A percentile compares a stretch with the other conserved stretches of the same genome.
These are phyloP conservation scores for Pseudanteris insignis DNA, from an alignment of 2,888 invertebrate genomes.

Conservation along the genomic window DNA sequence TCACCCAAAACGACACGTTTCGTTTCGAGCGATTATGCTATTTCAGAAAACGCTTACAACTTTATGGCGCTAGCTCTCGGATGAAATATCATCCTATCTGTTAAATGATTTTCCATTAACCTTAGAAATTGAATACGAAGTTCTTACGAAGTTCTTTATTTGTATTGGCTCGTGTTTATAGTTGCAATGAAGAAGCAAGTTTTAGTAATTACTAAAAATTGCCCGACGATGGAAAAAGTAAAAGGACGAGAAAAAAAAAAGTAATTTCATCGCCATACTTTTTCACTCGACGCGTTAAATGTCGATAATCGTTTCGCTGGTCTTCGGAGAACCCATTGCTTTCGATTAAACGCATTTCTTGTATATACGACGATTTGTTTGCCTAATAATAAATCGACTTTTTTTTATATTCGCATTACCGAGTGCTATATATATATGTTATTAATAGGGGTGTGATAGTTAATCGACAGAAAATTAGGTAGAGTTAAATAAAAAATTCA, in stretches of 20 bases:
- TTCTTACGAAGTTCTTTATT: constrained; percentile 2
- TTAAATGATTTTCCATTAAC: constrained; percentile 11
- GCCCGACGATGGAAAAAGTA: background rate
- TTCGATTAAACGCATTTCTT: no score
- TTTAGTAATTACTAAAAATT: background rate
- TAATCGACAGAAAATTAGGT: no score
- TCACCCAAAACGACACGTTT: constrained; percentile 35
- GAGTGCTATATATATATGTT: no score
- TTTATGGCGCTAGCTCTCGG: constrained; percentile 21
- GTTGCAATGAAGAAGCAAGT: background rate
- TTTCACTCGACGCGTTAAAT: background rate
- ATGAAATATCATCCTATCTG: constrained; percentile 24
- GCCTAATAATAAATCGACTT: no score
- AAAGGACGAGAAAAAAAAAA: background rate
- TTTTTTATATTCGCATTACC: no score
- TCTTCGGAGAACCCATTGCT: no score
- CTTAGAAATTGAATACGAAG: constrained; percentile 11
- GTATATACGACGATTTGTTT: no score
- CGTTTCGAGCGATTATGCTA: constrained; percentile 39
- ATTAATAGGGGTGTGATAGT: no score
- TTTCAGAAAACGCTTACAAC: constrained; percentile 35
- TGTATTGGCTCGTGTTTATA: constrained; percentile 2
- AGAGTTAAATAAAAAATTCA: no score
- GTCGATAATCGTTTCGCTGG: constrained; percentile 2
- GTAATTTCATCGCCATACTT: constrained; percentile 1